These are phyloP conservation scores for Odocoileus virginianus DNA, from an alignment of 2,113 vertebrate genomes.

Conservation along the genomic window DNA sequence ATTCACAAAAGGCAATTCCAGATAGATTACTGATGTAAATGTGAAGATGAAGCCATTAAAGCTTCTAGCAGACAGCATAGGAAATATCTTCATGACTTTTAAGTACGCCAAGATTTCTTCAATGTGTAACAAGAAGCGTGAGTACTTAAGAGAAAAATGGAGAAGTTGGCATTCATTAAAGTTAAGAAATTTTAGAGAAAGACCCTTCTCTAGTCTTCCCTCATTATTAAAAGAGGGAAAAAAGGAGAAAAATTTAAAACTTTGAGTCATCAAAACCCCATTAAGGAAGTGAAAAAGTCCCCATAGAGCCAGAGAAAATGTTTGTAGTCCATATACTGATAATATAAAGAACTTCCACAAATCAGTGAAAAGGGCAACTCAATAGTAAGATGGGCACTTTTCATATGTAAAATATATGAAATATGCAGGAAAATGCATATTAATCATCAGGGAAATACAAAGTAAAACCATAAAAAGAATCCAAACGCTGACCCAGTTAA, in stretches of 20 bases:
- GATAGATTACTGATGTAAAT: not conserved
- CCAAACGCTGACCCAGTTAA: not conserved
- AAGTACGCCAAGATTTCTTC: not conserved
- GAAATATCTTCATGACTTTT: not conserved
- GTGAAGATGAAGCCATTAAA: not conserved
- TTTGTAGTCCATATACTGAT: not conserved
- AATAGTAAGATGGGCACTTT: not conserved
- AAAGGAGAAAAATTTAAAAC: not conserved
- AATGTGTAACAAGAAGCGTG: not conserved
- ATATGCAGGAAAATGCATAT: not conserved
- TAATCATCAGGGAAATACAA: not conserved
- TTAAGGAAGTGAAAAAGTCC: not conserved
- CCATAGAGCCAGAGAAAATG: not conserved
- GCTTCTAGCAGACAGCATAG: not conserved
- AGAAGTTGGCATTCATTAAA: not conserved
- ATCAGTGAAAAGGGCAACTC: not conserved
- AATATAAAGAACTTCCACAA: not conserved
- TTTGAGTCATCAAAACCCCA: not conserved
- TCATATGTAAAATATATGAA: not conserved
- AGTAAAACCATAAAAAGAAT: not conserved
- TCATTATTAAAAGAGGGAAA: not conserved
- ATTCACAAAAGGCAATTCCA: not conserved
- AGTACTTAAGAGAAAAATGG: not conserved
- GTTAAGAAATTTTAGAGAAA: not conserved
- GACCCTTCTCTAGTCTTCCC: not conserved